Evolutionary conservation across 2,888 invertebrate species (phyloP).

Genomic region (Elmis aenea): DNA sequence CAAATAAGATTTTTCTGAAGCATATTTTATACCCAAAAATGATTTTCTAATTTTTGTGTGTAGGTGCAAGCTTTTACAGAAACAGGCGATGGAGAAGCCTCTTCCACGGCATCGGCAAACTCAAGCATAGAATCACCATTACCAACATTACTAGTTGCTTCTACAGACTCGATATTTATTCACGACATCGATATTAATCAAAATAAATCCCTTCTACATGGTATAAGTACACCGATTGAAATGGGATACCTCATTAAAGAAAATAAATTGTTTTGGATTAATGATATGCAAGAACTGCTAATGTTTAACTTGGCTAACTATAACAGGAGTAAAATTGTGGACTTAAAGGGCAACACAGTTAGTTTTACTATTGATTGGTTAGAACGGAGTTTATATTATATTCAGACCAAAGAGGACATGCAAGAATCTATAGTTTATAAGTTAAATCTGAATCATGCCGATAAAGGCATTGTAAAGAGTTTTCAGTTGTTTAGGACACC

Average conservation of each 20-base stretch:
- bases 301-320: slow-evolving; percentile 55
- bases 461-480: slow-evolving; percentile 50
- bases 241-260: slow-evolving; percentile 66
- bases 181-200: slow-evolving; percentile 70
- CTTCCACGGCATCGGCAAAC: slow-evolving; percentile 59
- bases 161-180: slow-evolving; percentile 66
- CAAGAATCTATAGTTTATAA: slow-evolving; percentile 54
- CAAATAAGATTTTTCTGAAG: too few species aligned
- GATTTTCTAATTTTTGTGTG: too few species aligned
- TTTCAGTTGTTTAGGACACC: slow-evolving; percentile 53
- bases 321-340: slow-evolving; percentile 52
- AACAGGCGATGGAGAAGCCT: slow-evolving; percentile 69
- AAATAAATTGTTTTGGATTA: slow-evolving; percentile 76
- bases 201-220: slow-evolving; percentile 50
- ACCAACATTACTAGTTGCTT: slow-evolving; percentile 72
- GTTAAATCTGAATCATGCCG: slow-evolving; percentile 60
- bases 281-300: slow-evolving; percentile 67
- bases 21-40: too few species aligned
- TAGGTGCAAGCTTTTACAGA: slow-evolving; percentile 78
- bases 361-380: slow-evolving; percentile 86
- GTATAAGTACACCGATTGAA: slow-evolving; percentile 63
- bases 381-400: slow-evolving; percentile 76
- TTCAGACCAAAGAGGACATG: slow-evolving; percentile 51
- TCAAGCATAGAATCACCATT: slow-evolving; percentile 72
- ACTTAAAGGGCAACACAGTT: slow-evolving; percentile 54